These are phyloP conservation scores for Oeneis ivallda DNA, from an alignment of 2,888 invertebrate genomes.

Conservation along the genomic window DNA sequence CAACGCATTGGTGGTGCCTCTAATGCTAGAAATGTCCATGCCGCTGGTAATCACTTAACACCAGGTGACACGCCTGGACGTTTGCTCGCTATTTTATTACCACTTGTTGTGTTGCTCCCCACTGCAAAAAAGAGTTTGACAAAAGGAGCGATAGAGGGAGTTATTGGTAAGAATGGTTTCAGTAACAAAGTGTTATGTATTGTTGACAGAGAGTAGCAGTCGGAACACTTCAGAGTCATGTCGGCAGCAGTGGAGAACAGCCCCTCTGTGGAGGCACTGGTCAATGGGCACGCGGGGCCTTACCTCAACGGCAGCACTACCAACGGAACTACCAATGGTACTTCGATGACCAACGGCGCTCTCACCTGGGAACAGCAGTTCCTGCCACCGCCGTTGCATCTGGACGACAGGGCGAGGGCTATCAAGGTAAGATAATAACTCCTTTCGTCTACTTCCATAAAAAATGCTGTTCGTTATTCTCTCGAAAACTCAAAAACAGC, in stretches of 20 bases:
- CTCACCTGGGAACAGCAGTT: conserved; percentile 63
- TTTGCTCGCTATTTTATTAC: no score
- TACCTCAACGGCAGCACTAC: conserved; percentile 8
- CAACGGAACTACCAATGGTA: background rate
- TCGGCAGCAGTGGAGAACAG: conserved; percentile 9
- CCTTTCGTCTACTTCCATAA: no score
- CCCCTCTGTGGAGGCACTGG: conserved; percentile 1
- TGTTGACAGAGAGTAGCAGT: background rate
- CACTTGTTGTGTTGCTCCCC: no score
- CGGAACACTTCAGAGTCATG: background rate
- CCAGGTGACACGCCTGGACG: no score
- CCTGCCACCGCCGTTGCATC: conserved; percentile 60
- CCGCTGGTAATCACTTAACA: no score
- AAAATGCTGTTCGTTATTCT: no score
- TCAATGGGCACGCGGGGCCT: conserved; percentile 5
- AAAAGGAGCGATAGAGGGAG: no score
- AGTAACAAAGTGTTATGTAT: background rate
- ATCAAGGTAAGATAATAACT: conserved; percentile 56
- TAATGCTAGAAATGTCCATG: no score
- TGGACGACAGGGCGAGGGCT: conserved; percentile 62
- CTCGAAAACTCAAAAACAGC: no score
- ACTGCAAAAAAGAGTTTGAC: no score
- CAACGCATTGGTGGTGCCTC: no score
- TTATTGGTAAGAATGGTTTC: background rate
- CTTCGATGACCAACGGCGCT: conserved; percentile 33